A percentile compares a stretch with the other conserved stretches of the same genome.
Conservation (phyloP, 2,888 invertebrate genomes). For the Boloria selene region DNA sequence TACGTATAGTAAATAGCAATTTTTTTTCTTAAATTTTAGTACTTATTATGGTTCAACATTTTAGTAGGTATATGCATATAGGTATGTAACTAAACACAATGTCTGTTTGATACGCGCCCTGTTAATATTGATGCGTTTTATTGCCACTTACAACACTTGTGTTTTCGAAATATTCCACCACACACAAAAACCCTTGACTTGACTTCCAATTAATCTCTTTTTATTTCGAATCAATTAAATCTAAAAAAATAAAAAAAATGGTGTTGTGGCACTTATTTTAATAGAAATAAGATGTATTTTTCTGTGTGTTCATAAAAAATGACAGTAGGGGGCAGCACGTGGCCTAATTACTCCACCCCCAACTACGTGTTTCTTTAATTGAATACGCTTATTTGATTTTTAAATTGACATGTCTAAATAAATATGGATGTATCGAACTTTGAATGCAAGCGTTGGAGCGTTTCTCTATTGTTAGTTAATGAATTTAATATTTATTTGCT, state of each 20-base stretch:
- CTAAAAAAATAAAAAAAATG: slow-evolving; percentile 30
- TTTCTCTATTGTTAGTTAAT: slow-evolving; percentile 14
- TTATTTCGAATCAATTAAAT: slow-evolving; percentile 52
- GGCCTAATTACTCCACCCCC: slow-evolving; percentile 69
- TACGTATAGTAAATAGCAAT: too few species aligned
- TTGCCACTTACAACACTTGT: slow-evolving; percentile 27
- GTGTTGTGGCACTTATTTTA: slow-evolving; percentile 20
- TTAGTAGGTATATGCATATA: background rate
- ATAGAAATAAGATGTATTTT: slow-evolving; percentile 24
- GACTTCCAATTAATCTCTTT: slow-evolving; percentile 68
- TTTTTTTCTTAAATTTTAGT: background rate
- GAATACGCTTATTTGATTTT: slow-evolving; percentile 75
- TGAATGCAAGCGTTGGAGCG: slow-evolving; percentile 14
- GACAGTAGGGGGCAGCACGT: slow-evolving; percentile 62
- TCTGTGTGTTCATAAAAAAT: background rate
- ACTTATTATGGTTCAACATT: background rate
- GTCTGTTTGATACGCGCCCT: slow-evolving; percentile 7
- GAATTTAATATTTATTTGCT: slow-evolving; percentile 9
- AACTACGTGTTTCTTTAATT: slow-evolving; percentile 65
- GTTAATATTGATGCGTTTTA: slow-evolving; percentile 20
- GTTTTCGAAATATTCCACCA: slow-evolving; percentile 46
- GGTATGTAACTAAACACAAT: background rate
- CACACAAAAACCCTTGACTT: slow-evolving; percentile 52
- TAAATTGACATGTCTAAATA: slow-evolving; percentile 63
- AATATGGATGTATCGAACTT: slow-evolving; percentile 24